Base-by-base conservation (phyloP, 1,140 invertebrate genomes). In the Caenorhabditis briggsae region DNA sequence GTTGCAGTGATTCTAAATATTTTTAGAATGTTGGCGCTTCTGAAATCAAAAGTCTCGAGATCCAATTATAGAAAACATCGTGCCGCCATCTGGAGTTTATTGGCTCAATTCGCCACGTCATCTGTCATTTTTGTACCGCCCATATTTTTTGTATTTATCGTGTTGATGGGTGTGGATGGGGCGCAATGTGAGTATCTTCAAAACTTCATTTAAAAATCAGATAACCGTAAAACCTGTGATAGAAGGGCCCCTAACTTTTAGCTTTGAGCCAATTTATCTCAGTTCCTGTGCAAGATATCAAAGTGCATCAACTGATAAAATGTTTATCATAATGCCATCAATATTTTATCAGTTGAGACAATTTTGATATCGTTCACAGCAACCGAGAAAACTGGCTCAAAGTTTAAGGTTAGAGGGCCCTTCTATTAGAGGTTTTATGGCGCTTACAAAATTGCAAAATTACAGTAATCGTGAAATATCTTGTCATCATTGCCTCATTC, bases 21-120 rank as follows among this genome's bases (percentile, higher is more conserved):
- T 8, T 70, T 70, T 46, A 33, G 64, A 70, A 70, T 70, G 64
- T 20, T 70, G 41, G 16, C 14, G 2, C 3, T 70, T 70, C 33
- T 70, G 5, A 70, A 70, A 46, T n/a, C 41, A n/a, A 43, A 70
- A 70, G 3, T 70, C 11, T 70, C 64, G 5, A 14, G 33, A 5
- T 43, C 64, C 14, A 70, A 33, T 11, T 70, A 70, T 18, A 9
- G 18, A n/a, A 43, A 70, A 70, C 64, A 70, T 46, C 64, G 64
- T 0, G 5, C 33, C 41, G 64, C 64, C 3, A 46, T 70, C 18
- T 70, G n/a, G 12, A 70, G 64, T n/a, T 11, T 70, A 0, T 14
- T 70, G 0, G 64, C 64, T 18, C 64, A 70, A 23, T 70, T 70
- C 18, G 41, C 41, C 14, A 70, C 64, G 33, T 70, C 64, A 70